phyloP scores from a whole-genome alignment of 2,113 vertebrate genomes.

The Desmodus rotundus region DNA sequence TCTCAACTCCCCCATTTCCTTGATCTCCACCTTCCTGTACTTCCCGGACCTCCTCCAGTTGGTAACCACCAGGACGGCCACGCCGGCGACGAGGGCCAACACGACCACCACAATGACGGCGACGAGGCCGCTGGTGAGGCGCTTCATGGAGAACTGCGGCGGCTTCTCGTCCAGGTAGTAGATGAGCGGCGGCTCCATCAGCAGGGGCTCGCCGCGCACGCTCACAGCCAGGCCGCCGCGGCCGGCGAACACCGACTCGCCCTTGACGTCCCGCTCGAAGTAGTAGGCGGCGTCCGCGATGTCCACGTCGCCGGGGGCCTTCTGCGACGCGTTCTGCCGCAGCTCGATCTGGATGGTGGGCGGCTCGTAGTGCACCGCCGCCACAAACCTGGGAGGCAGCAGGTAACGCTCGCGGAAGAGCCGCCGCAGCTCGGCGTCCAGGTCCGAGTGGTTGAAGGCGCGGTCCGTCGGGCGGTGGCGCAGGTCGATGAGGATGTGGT shows the following conservation, averaged over 20 bases:
- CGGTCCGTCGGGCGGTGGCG: slow-evolving; percentile 62
- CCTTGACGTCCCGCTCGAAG: slow-evolving; percentile 90
- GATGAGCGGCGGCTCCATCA: slow-evolving; percentile 82
- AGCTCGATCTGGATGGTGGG: slow-evolving; percentile 82
- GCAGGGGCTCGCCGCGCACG: slow-evolving; percentile 71
- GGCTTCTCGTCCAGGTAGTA: slow-evolving; percentile 87
- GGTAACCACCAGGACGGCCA: slow-evolving; percentile 81
- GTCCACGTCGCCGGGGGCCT: slow-evolving; percentile 41
- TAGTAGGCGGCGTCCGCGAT: slow-evolving; percentile 86
- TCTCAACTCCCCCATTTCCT: slow-evolving; percentile 84
- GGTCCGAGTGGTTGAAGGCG: slow-evolving; percentile 30
- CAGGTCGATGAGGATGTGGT: slow-evolving; percentile 73
- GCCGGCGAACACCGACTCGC: slow-evolving; percentile 76
- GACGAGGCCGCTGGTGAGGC: slow-evolving; percentile 83
- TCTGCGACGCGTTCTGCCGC: slow-evolving; percentile 71
- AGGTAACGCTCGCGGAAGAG: slow-evolving; percentile 77
- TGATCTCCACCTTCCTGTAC: slow-evolving; percentile 83
- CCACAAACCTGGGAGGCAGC: slow-evolving; percentile 72
- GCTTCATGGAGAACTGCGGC: slow-evolving; percentile 85
- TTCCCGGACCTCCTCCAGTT: slow-evolving; percentile 68
- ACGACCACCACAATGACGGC: slow-evolving; percentile 86
- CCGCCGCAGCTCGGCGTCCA: slow-evolving; percentile 21
- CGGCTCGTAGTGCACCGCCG: slow-evolving; percentile 75
- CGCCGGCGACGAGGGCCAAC: slow-evolving; percentile 77
- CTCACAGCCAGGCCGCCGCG: slow-evolving; percentile 41